Evolutionary conservation across 2,113 vertebrate species (phyloP), one percentile per base, ranked within the genome.

Genomic region (Regulus satrapa): DNA sequence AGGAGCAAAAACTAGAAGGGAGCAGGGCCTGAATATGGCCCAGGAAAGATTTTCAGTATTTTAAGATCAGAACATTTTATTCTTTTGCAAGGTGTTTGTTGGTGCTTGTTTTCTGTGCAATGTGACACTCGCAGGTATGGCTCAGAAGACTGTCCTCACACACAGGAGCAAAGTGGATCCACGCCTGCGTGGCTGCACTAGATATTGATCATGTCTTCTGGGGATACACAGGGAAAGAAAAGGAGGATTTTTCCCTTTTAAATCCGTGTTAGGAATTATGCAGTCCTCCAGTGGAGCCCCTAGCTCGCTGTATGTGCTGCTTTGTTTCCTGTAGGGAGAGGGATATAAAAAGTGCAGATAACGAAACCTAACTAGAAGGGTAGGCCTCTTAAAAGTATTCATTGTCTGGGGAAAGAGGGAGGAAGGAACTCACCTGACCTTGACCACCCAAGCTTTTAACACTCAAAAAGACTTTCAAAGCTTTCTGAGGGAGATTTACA

Each of bases 381-480:
- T 86, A 95, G 95, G 81, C 84, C 94, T 92, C 94, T 96, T 88
- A 81, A 95, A 96, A 95, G 94, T 92, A 52, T 93, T 89, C 94
- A 94, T 95, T 96, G 94, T 95, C 89, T 91, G 85, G 90, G 80
- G 91, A 93, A 97, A 92, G 64, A 86, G 87, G 75, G 91, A 96
- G 91, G 96, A 95, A 97, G 89, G 87, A 92, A 93, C 91, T 95
- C 91, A 95, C 85, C 96, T 95, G 91, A 96, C 92, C 91, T 94
- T 92, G 95, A 96, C 95, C 95, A 93, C 94, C 94, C 93, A 95
- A 91, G 89, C 94, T 88, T 96, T 97, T 96, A 95, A 92, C 61
- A 74, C 73, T 95, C 77, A 83, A 81, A 96, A 96, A 79, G 90
- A 90, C 94, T 94, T 92, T 91, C 92, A 96, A 94, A 91, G 90